Evolutionary conservation across 2,797 vertebrate species (phyloP).

Genomic region (Sebastes wilsoni): DNA sequence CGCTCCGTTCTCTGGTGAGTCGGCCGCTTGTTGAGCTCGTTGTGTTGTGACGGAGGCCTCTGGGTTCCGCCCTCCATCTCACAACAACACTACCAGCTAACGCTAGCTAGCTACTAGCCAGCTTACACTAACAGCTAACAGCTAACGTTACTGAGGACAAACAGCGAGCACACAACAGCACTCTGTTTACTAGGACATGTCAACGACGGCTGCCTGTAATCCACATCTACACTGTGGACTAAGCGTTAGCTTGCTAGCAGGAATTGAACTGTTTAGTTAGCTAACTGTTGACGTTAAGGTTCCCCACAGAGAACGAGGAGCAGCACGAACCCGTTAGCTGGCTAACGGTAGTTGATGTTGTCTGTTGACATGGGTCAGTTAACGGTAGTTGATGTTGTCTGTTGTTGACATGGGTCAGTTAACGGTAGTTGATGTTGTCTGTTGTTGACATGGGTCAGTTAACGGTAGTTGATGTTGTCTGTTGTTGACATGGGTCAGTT

Average conservation of each 20-base stretch:
- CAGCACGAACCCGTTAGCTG: neutral
- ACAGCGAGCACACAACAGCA: neutral
- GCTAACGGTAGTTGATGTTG: neutral
- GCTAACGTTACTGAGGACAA: neutral
- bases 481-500: too few species aligned
- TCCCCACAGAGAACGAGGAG: neutral
- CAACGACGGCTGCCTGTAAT: neutral
- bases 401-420: neutral
- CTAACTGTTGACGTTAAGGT: constrained; percentile 12
- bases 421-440: neutral
- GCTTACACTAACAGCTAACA: neutral
- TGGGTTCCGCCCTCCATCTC: constrained; percentile 89
- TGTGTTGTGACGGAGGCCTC: constrained; percentile 84
- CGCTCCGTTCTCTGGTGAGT: constrained; percentile 73
- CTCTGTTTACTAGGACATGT: neutral
- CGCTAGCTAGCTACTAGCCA: constrained; percentile 21
- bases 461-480: neutral
- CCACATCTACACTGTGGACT: neutral
- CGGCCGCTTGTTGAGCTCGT: constrained; percentile 38
- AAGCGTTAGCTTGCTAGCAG: constrained; percentile 5
- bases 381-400: neutral
- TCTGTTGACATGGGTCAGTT: neutral
- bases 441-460: neutral
- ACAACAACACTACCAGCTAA: constrained; percentile 77
- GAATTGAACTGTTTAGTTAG: neutral